Evolutionary conservation across 2,797 vertebrate genomes (phyloP).

Genomic region (Triplophysa yarkandensis): DNA sequence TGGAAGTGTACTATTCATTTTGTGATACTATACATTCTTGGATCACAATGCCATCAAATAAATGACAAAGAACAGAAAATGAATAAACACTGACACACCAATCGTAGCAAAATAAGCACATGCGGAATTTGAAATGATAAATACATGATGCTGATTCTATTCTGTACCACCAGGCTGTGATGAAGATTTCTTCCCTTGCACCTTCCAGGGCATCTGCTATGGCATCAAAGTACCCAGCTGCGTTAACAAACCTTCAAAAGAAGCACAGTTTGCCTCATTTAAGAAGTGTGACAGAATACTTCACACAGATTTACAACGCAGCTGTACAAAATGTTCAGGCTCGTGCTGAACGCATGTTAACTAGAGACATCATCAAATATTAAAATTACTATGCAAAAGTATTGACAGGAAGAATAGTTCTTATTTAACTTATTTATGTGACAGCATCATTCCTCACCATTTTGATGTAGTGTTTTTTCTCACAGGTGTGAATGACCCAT

Average conservation of each 20-base stretch:
- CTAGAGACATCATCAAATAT: not conserved
- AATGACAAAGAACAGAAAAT: constrained; percentile 1
- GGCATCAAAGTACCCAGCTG: constrained; percentile 62
- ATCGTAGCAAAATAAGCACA: constrained; percentile 51
- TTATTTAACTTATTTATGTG: not conserved
- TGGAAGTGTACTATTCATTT: too few relatives aligned
- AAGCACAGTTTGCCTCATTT: constrained; percentile 43
- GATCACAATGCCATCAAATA: not conserved
- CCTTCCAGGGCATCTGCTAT: constrained; percentile 61
- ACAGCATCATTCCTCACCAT: constrained; percentile 47
- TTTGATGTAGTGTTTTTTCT: constrained; percentile 56
- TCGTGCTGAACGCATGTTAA: constrained; percentile 34
- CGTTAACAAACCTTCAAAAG: constrained; percentile 61
- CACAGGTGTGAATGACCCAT: constrained; percentile 60
- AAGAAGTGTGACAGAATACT: constrained; percentile 46
- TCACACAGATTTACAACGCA: constrained; percentile 44
- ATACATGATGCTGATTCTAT: constrained; percentile 55
- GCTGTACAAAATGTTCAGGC: constrained; percentile 34
- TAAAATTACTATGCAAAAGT: not conserved
- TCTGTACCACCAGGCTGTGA: constrained; percentile 62
- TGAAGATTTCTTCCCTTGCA: constrained; percentile 64
- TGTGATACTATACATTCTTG: too few relatives aligned
- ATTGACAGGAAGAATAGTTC: not conserved
- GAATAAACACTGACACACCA: constrained; percentile 36
- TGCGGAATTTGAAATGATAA: constrained; percentile 43